Evolutionary conservation across 2,113 vertebrate species (phyloP), one percentile per base, ranked within the genome.

Genomic region (Otus sunia): DNA sequence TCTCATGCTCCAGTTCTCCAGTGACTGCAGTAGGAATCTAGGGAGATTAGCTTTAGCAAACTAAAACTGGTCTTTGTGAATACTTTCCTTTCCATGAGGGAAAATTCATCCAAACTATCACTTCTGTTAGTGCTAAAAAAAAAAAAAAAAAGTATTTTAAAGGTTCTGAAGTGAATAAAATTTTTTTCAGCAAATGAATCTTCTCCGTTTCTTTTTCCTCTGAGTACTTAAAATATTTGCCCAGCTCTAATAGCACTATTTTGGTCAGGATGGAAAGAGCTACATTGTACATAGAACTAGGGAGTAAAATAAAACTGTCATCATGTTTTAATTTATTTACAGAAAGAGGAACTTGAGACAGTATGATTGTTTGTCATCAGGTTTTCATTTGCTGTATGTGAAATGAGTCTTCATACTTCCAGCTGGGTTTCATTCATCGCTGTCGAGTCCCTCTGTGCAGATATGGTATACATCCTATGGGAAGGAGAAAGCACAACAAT

Each of bases 391-490:
- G 50, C n/a, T 63, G 14, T 18, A 7, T 7, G 18, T n/a, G 64
- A 82, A 83, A 69, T 37, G 41, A 93, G 87, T 67, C 92, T 93
- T 98, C 97, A 98, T 45, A 94, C 95, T 87, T 98, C 98, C 92
- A 98, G 91, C 3, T 97, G 97, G 56, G 98, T 97, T 95, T 98
- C 98, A 1, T 95, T 86, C 73, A 98, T 74, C 1, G 55, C 96
- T 6, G 60, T 90, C 4, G 97, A 97, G 58, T 97, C 96, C 78
- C 94, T 91, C 52, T 94, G 94, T 5, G 96, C 82, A 83, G 97
- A 96, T 37, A 98, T 86, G 3, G 97, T 96, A 39, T 98, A 97
- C 36, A 95, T 95, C 96, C 98, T 98, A 58, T 4, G 74, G 74
- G 21, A 87, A 23, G 60, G 64, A 76, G 92, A 90, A 72, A 96